A percentile compares a stretch with the other conserved stretches of the same genome.
Conservation (phyloP, 2,113 vertebrate species). For the Cephalopholis sonnerati region DNA sequence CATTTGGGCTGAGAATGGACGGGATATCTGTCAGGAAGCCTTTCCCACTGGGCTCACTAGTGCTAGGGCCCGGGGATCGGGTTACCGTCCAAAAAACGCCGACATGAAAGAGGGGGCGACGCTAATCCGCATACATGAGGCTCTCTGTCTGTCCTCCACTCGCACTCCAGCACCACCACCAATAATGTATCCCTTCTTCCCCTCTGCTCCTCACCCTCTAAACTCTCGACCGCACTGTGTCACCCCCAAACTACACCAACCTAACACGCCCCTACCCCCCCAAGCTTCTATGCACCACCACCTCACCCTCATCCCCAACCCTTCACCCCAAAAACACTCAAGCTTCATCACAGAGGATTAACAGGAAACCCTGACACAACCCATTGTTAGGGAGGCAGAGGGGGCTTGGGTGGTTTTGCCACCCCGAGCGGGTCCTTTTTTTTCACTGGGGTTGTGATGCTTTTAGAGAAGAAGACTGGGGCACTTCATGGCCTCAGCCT, state of each 20-base stretch:
- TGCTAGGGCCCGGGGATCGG: slow-evolving; percentile 84
- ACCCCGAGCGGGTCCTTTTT: slow-evolving; percentile 70
- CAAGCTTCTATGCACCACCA: slow-evolving; percentile 53
- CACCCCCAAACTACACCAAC: slow-evolving; percentile 47
- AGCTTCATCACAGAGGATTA: slow-evolving; percentile 84
- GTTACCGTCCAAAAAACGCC: slow-evolving; percentile 87
- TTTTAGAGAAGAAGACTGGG: slow-evolving; percentile 59
- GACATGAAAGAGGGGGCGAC: slow-evolving; percentile 90
- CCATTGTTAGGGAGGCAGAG: slow-evolving; percentile 76
- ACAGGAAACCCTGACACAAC: slow-evolving; percentile 80
- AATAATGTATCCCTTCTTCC: slow-evolving; percentile 60
- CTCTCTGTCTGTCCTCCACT: slow-evolving; percentile 74
- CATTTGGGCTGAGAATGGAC: slow-evolving; percentile 94
- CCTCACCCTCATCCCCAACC: slow-evolving; percentile 55
- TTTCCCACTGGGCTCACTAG: slow-evolving; percentile 89
- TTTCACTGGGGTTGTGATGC: slow-evolving; percentile 63
- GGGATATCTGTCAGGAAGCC: slow-evolving; percentile 94
- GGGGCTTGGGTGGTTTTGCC: slow-evolving; percentile 81
- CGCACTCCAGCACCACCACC: slow-evolving; percentile 63
- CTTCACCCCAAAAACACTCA: slow-evolving; percentile 72
- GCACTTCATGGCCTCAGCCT: slow-evolving; percentile 50
- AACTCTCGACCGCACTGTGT: slow-evolving; percentile 35
- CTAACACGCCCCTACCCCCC: slow-evolving; percentile 4
- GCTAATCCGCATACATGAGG: slow-evolving; percentile 87
- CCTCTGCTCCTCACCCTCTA: slow-evolving; percentile 36